Percentiles rank a stretch among this genome's conserved stretches.
phyloP scores from a whole-genome alignment of 1,140 invertebrate species.

The Sycophila sp. region DNA sequence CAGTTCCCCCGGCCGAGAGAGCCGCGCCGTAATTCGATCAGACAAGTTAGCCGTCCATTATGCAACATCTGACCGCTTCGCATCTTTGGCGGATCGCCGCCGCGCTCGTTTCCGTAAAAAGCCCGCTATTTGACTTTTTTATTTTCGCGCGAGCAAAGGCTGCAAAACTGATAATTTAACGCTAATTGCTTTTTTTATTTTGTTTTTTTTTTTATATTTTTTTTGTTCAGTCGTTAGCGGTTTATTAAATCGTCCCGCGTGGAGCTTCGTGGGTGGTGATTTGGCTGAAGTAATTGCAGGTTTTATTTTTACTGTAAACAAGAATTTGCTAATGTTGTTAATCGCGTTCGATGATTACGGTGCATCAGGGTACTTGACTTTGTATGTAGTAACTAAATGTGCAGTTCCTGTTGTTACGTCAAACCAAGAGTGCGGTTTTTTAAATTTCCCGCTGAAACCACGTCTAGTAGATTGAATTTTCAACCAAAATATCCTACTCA shows the following conservation, averaged over 20 bases:
- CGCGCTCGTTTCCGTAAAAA: too few species aligned
- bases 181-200: too few species aligned
- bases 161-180: too few species aligned
- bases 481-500: not conserved
- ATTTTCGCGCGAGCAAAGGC: not conserved
- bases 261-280: too few species aligned
- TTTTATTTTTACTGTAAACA: not conserved
- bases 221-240: too few species aligned
- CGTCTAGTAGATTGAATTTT: not conserved
- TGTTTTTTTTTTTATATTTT: too few species aligned
- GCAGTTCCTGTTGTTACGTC: not conserved
- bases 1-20: not conserved
- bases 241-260: too few species aligned
- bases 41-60: not conserved
- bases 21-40: conserved; percentile 31
- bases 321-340: not conserved
- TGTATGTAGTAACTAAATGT: too few species aligned
- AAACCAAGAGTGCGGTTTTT: not conserved
- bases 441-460: not conserved
- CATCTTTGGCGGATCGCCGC: conserved; percentile 8
- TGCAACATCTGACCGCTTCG: conserved; percentile 7
- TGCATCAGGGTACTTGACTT: too few species aligned
- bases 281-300: too few species aligned
- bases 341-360: too few species aligned
- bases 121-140: not conserved